Base-by-base conservation (phyloP, 1,140 invertebrate species). In the Pararge aegeria region DNA sequence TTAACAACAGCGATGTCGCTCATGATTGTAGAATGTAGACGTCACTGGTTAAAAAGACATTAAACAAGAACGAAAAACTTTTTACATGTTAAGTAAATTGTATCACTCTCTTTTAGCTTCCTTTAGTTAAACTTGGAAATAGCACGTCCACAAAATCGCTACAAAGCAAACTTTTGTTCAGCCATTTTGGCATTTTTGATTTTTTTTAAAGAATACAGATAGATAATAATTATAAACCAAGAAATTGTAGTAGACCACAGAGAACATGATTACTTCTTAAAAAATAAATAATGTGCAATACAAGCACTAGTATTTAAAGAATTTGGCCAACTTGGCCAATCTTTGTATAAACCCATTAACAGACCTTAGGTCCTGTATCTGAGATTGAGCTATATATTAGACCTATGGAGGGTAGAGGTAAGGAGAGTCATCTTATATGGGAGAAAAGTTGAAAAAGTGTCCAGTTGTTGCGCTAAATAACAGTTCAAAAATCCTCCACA, bases 151-250 rank as follows among this genome's bases (percentile, higher is more conserved):
- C 56, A 60, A 60, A 52, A 42, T 58, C 29, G n/a, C 38, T 58
- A 58, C 49, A 55, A 51, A 48, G 61, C 55, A 64, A 55, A 59
- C 50, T 44, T 61, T 58, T 16, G 42, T 65, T 75, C 79, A 63
- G 79, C 79, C 79, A 82, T 82, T 75, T 79, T 82, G 73, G 73
- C 76, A 78, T 75, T 76, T 73, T 64, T 44, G 34, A 46, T 44
- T 64, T 63, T 46, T 62, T 66, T 62, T 51, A 27, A n/a, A n/a
- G 5, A 10, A 34, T 10, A 34, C 30, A 34, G 30, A 34, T 34
- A 27, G 10, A 27, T 4, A 27, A 27, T 34, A 34, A 7, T 3
- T 2, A 34, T 34, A 34, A 4, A 34, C 30, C 7, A 4, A 7
- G 10, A 34, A 34, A 27, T 27, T 30, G 10, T 34, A 34, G 24